Evolutionary conservation across 1,140 invertebrate species (phyloP), one percentile per base, ranked within the genome.

Genomic region (Stegodyphus mimosarum): DNA sequence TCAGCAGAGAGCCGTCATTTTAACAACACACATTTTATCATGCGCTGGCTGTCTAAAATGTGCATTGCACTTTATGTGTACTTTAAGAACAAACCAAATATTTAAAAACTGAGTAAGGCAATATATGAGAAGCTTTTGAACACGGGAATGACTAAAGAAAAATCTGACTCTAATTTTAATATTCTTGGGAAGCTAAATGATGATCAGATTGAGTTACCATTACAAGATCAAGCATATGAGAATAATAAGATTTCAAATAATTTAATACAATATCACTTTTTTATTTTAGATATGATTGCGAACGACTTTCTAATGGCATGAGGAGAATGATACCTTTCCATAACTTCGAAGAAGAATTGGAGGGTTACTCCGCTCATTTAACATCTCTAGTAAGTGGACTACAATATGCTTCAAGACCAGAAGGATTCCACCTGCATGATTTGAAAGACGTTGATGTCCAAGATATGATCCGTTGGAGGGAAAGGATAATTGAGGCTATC

Each of bases 301-400:
- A 87, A 13, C 64, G 79, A 50, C 55, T 83, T 15, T 87, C 86
- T 6, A 83, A 76, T 53, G 86, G 86, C 0, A 51, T 87, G 53
- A 18, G 63, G 3, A 64, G 78, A 72, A 87, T 87, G 79, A 77
- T 87, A 10, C 79, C 86, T 9, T 87, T 87, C 79, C 86, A 87
- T 49, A 87, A 87, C 49, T 87, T 87, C 70, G 86, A 83, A 66
- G 86, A 87, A 10, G 15, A 69, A 5, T 50, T 87, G 18, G 92
- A 93, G 88, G 94, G 94, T 10, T 95, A 93, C 88, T 91, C 92
- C 76, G 92, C 94, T 0, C 91, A 93, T 88, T 74, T 88, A 64
- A 88, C 94, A 85, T 91, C 91, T 80, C 90, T 92, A 83, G 91
- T 92, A 76, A 94, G 94, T 85, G 94, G 94, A 81, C 90, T 94